These are phyloP conservation scores for Thyatira batis DNA, from an alignment of 2,888 invertebrate species.

Conservation along the genomic window DNA sequence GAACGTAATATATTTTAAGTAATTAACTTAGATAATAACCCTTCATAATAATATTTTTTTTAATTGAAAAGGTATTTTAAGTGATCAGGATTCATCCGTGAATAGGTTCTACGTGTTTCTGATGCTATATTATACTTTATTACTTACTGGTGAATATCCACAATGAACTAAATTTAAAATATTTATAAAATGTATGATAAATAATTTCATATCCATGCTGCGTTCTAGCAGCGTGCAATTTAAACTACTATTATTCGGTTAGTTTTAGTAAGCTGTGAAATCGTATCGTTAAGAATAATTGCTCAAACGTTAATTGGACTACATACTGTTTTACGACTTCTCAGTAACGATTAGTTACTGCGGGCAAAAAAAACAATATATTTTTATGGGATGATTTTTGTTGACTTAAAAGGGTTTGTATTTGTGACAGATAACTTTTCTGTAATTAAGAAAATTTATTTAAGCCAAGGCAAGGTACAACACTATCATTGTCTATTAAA, in stretches of 20 bases:
- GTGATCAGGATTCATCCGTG: neutral
- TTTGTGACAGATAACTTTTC: no score
- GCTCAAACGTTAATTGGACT: neutral
- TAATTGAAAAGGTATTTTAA: no score
- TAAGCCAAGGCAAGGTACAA: no score
- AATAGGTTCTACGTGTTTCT: neutral
- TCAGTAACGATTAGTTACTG: no score
- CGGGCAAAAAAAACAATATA: no score
- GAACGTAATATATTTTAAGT: no score
- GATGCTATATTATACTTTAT: neutral
- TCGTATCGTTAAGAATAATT: neutral
- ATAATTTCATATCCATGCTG: constrained; percentile 2
- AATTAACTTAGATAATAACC: no score
- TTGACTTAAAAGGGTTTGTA: no score
- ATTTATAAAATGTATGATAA: constrained; percentile 16
- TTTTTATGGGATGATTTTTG: no score
- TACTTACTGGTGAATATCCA: constrained; percentile 44
- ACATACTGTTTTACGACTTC: neutral
- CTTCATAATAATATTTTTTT: no score
- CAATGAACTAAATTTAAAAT: constrained; percentile 22
- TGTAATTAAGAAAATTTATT: no score
- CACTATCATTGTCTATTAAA: no score
- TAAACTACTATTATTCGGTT: neutral
- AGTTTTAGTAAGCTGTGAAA: neutral
- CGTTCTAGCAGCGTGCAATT: neutral